These are phyloP conservation scores for Phrynocephalus forsythii DNA, from an alignment of 2,797 vertebrate genomes.

Conservation along the genomic window DNA sequence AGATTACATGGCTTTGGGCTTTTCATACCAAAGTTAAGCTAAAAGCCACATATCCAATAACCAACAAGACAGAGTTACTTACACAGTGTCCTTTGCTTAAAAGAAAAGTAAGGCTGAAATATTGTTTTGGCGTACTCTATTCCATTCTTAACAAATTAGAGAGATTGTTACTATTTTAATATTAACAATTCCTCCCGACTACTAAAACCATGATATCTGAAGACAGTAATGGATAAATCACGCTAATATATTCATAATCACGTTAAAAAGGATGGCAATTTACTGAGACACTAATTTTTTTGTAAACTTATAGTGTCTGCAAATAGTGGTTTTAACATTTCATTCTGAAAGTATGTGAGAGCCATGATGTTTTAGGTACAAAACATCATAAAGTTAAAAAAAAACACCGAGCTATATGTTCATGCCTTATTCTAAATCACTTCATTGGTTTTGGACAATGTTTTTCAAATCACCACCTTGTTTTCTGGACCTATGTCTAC, in stretches of 20 bases:
- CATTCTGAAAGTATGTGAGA: background rate
- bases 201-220: background rate
- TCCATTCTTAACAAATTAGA: constrained; percentile 1
- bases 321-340: background rate
- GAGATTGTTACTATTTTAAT: background rate
- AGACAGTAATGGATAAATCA: background rate
- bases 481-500: background rate
- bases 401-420: background rate
- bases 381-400: background rate
- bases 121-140: too few relatives aligned
- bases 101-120: too few relatives aligned
- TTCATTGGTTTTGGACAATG: background rate
- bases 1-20: too few relatives aligned
- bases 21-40: too few relatives aligned
- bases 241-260: background rate
- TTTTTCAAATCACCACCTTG: background rate
- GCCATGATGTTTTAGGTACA: constrained; percentile 1
- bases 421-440: background rate
- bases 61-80: too few relatives aligned
- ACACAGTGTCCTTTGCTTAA: too few relatives aligned
- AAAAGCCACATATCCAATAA: too few relatives aligned
- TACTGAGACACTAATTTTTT: background rate
- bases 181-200: background rate
- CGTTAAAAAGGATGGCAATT: background rate
- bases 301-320: background rate